These are phyloP conservation scores for Cydia strobilella DNA, from an alignment of 1,140 invertebrate genomes.

Conservation along the genomic window DNA sequence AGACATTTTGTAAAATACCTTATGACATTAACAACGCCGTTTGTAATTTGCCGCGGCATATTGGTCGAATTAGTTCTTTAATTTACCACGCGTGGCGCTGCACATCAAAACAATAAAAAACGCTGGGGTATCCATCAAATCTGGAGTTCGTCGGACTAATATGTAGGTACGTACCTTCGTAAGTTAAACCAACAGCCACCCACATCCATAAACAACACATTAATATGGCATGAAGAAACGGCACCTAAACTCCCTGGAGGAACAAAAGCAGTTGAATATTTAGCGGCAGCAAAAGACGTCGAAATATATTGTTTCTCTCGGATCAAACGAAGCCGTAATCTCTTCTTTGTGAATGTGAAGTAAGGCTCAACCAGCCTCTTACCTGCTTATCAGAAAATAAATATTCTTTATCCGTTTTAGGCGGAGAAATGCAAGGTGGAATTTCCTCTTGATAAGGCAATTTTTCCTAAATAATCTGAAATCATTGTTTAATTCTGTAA, in stretches of 20 bases:
- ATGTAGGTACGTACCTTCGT: no score
- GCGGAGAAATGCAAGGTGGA: neutral
- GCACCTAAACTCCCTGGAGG: neutral
- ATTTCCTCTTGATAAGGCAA: neutral
- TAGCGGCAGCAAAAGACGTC: neutral
- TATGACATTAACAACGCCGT: no score
- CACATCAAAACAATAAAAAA: no score
- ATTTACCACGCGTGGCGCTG: no score
- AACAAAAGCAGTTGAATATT: conserved; percentile 11
- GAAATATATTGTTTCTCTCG: neutral
- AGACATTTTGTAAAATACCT: no score
- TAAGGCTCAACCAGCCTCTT: conserved; percentile 3
- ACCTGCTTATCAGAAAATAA: conserved; percentile 16
- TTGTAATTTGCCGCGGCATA: no score
- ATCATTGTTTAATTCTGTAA: neutral
- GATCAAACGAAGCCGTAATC: conserved; percentile 16
- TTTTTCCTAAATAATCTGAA: no score
- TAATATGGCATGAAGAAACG: neutral
- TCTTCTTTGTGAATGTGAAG: conserved; percentile 21
- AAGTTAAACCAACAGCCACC: no score
- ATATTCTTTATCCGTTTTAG: conserved; percentile 3
- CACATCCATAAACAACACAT: neutral
- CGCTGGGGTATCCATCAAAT: no score
- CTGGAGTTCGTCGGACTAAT: no score
- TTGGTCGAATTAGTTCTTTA: no score